Evolutionary conservation across 2,888 invertebrate species (phyloP).

Genomic region (Lycia hirtaria): DNA sequence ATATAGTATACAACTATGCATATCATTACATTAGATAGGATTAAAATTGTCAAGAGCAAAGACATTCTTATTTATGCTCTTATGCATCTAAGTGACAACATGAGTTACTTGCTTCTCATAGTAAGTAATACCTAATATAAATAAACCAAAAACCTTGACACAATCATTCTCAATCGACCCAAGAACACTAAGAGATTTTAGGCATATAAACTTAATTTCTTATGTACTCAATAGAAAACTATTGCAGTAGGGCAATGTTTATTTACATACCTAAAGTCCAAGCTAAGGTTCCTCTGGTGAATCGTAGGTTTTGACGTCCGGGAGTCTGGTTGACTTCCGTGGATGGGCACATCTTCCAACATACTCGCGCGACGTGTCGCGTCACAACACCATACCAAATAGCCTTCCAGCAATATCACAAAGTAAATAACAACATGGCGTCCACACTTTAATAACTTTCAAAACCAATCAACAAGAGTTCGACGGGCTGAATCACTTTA

Average conservation of each 20-base stretch:
- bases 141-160: too few relatives aligned
- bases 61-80: too few relatives aligned
- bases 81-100: too few relatives aligned
- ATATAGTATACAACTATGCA: too few relatives aligned
- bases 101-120: too few relatives aligned
- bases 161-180: too few relatives aligned
- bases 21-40: too few relatives aligned
- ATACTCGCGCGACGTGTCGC: slow-evolving; percentile 74
- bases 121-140: too few relatives aligned
- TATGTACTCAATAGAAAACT: neutral
- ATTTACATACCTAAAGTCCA: slow-evolving; percentile 92
- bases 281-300: slow-evolving; percentile 95
- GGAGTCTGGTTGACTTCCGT: slow-evolving; percentile 76
- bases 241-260: slow-evolving; percentile 7
- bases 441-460: slow-evolving; percentile 53
- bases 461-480: slow-evolving; percentile 18
- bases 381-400: slow-evolving; percentile 73
- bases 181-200: too few relatives aligned
- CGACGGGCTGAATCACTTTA: slow-evolving; percentile 28
- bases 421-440: slow-evolving; percentile 84
- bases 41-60: too few relatives aligned
- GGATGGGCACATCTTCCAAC: slow-evolving; percentile 84
- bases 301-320: slow-evolving; percentile 70
- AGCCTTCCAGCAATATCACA: slow-evolving; percentile 64
- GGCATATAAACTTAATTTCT: too few relatives aligned